These are phyloP conservation scores for Sarcophaga rosellei DNA, from an alignment of 2,888 invertebrate genomes.

Conservation along the genomic window DNA sequence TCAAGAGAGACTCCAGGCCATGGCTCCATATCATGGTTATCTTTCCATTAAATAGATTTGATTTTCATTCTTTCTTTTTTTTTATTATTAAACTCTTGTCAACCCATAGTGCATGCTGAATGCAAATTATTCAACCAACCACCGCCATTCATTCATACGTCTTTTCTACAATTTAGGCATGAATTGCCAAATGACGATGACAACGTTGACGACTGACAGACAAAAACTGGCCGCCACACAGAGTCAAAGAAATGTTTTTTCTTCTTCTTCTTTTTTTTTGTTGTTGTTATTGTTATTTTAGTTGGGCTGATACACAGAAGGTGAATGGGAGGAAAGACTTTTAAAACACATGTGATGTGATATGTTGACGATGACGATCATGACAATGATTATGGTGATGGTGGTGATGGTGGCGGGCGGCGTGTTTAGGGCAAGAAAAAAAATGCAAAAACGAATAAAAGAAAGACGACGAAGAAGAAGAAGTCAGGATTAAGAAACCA, in stretches of 20 bases:
- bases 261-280: no score
- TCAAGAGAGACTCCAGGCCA: no score
- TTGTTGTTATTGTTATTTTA: no score
- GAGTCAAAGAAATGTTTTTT: slow-evolving; percentile 30
- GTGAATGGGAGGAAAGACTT: background rate
- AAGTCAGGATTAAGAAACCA: slow-evolving; percentile 50
- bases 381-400: slow-evolving; percentile 21
- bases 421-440: slow-evolving; percentile 15
- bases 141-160: slow-evolving; percentile 32
- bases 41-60: background rate
- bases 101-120: slow-evolving; percentile 53
- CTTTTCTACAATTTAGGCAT: slow-evolving; percentile 61
- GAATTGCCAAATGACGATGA: slow-evolving; percentile 60
- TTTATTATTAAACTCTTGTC: background rate
- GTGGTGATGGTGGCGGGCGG: slow-evolving; percentile 25
- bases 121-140: slow-evolving; percentile 53
- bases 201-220: slow-evolving; percentile 50
- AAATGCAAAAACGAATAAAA: slow-evolving; percentile 37
- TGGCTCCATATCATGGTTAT: no score
- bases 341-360: slow-evolving; percentile 12
- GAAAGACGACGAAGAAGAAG: slow-evolving; percentile 9
- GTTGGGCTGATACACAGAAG: background rate
- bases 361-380: slow-evolving; percentile 34
- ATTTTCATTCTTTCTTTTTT: background rate
- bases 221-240: slow-evolving; percentile 65